These are phyloP conservation scores for Cyclophora punctaria DNA, from an alignment of 2,888 invertebrate genomes.

Conservation along the genomic window DNA sequence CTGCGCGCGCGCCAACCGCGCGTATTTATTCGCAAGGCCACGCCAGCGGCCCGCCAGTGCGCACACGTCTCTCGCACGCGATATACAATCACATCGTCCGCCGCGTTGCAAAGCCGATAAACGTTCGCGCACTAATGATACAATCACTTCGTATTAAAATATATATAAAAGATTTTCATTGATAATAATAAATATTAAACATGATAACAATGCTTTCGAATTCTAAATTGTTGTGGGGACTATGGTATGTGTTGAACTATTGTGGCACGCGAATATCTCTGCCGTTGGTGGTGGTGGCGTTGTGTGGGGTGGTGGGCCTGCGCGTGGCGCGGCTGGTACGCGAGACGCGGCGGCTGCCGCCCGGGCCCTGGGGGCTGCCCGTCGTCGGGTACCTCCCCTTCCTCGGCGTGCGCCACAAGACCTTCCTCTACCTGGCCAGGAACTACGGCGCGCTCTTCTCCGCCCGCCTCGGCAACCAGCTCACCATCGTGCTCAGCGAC, in stretches of 20 bases:
- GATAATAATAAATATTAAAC: slow-evolving; percentile 32
- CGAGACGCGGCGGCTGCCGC: slow-evolving; percentile 78
- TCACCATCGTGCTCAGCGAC: slow-evolving; percentile 90
- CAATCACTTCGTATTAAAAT: slow-evolving; percentile 37
- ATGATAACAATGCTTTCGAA: slow-evolving; percentile 55
- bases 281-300: slow-evolving; percentile 68
- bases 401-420: slow-evolving; percentile 85
- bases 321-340: slow-evolving; percentile 61
- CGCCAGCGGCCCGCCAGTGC: slow-evolving; percentile 65
- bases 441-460: slow-evolving; percentile 89
- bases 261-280: slow-evolving; percentile 54
- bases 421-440: slow-evolving; percentile 83
- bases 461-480: slow-evolving; percentile 85
- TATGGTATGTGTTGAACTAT: slow-evolving; percentile 63
- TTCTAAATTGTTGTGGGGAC: slow-evolving; percentile 73
- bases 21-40: slow-evolving; percentile 75
- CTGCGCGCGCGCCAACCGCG: slow-evolving; percentile 52
- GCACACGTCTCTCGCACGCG: slow-evolving; percentile 66
- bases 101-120: slow-evolving; percentile 48
- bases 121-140: slow-evolving; percentile 56
- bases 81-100: slow-evolving; percentile 52
- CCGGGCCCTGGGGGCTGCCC: slow-evolving; percentile 92
- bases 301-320: slow-evolving; percentile 66
- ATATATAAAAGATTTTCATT: slow-evolving; percentile 25
- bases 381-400: slow-evolving; percentile 89